Base-by-base conservation (phyloP, 2,888 invertebrate species). In the Drymonia ruficornis region DNA sequence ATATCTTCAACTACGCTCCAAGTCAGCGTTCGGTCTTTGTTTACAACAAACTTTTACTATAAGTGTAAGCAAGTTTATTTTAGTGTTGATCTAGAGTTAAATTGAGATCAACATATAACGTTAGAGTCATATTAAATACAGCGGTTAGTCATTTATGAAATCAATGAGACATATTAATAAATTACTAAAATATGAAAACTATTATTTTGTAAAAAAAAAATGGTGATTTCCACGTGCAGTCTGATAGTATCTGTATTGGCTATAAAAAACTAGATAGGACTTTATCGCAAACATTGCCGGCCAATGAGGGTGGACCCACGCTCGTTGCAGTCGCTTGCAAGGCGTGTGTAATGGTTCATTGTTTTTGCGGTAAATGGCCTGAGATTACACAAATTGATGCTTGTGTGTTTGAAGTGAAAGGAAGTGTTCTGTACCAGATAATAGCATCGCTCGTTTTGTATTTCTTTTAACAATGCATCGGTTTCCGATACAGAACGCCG, bases 371-470 rank as follows among this genome's bases (percentile, higher is more conserved):
- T 84, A 85, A 86, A 82, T 83, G 83, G 76, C 72, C 74, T 74
- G 75, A 80, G 83, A 84, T 86, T 85, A 82, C 84, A 81, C 80
- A 82, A 84, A 85, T 85, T 81, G 83, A 80, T 81, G 80, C 77
- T 76, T 74, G 78, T 80, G 70, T 80, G 80, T 80, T 82, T 77
- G 76, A 78, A 84, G 87, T 84, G 86, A 88, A 87, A 86, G 87
- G 85, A 82, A 84, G 74, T 80, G 73, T 81, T 77, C 74, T 76
- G 78, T 82, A 78, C 72, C 70, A 77, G 73, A 76, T 81, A 84
- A 80, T 79, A 76, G 76, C 63, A 69, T 74, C 67, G 69, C 74
- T 78, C 79, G 79, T 80, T 77, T 80, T 82, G 77, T 80, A 7
- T 23, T 23, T 83, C 80, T 83, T 78, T 63, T 69, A 77, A 83